These are phyloP conservation scores for Pristionchus entomophagus DNA, from an alignment of 2,888 invertebrate species.

Conservation along the genomic window DNA sequence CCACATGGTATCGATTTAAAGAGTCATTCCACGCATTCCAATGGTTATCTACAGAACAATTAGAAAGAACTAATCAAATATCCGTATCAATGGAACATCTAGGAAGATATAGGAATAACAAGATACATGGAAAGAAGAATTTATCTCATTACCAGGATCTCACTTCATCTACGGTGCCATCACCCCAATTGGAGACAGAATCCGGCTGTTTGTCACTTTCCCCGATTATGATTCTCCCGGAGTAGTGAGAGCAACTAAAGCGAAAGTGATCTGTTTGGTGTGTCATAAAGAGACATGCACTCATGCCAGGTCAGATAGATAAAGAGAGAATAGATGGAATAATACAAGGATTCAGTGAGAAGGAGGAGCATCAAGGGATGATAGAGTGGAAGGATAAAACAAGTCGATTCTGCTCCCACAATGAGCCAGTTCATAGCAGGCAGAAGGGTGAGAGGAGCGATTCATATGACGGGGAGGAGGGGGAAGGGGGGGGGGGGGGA, in stretches of 20 bases:
- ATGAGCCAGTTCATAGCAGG: background rate
- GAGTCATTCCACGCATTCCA: background rate
- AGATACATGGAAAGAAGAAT: too few species aligned
- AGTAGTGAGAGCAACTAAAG: background rate
- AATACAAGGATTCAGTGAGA: too few species aligned
- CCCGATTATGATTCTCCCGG: background rate
- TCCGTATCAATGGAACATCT: too few species aligned
- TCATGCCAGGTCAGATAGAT: too few species aligned
- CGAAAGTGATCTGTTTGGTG: background rate
- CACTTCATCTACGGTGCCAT: background rate
- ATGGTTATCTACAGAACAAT: background rate
- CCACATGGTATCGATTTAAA: background rate
- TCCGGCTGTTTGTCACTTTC: background rate
- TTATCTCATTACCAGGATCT: background rate
- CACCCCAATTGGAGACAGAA: background rate
- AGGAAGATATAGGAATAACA: too few species aligned
- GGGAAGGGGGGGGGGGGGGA: too few species aligned
- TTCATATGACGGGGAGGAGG: too few species aligned
- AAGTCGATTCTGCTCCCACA: background rate
- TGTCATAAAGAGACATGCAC: constrained; percentile 21
- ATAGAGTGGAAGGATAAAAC: background rate
- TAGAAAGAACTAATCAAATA: background rate
- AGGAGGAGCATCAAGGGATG: background rate
- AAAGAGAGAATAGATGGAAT: too few species aligned
- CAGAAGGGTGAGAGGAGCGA: background rate